Evolutionary conservation across 2,797 vertebrate species (phyloP).

Genomic region (Pangasius krempfi): DNA sequence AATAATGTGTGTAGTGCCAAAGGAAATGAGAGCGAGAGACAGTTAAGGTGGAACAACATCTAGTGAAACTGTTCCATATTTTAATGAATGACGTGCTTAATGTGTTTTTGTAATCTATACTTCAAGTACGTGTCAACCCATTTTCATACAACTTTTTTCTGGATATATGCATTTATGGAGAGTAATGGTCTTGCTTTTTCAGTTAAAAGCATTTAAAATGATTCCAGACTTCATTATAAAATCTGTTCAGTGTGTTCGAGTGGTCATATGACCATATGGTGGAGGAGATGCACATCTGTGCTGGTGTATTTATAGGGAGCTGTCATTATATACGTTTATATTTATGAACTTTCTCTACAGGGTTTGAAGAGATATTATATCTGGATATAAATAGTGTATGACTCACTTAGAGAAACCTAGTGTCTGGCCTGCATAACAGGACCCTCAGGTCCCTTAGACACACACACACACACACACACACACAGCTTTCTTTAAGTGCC

Average conservation of each 20-base stretch:
- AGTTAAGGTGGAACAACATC: not conserved
- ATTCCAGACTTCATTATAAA: not conserved
- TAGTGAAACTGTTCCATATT: not conserved
- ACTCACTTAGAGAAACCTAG: slow-evolving; percentile 71
- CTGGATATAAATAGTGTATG: slow-evolving; percentile 71
- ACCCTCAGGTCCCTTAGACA: not conserved
- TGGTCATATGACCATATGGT: no score
- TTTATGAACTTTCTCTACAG: slow-evolving; percentile 32
- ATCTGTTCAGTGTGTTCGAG: not conserved
- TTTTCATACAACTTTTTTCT: not conserved
- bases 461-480: slow-evolving; percentile 19
- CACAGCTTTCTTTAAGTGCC: slow-evolving; percentile 1
- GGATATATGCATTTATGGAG: not conserved
- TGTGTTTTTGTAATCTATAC: not conserved
- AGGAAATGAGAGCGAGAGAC: not conserved
- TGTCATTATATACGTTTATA: slow-evolving; percentile 21
- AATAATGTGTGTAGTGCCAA: not conserved
- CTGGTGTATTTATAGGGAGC: not conserved
- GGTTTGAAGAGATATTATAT: slow-evolving; percentile 61
- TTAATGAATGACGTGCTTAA: not conserved
- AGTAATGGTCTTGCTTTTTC: not conserved
- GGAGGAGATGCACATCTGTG: not conserved
- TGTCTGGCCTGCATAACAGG: slow-evolving; percentile 70
- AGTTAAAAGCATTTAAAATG: not conserved
- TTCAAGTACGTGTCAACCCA: not conserved